A percentile compares a stretch with the other conserved stretches of the same genome.
Evolutionary conservation across 2,888 invertebrate species (phyloP).

Genomic region (Malacosoma neustria): DNA sequence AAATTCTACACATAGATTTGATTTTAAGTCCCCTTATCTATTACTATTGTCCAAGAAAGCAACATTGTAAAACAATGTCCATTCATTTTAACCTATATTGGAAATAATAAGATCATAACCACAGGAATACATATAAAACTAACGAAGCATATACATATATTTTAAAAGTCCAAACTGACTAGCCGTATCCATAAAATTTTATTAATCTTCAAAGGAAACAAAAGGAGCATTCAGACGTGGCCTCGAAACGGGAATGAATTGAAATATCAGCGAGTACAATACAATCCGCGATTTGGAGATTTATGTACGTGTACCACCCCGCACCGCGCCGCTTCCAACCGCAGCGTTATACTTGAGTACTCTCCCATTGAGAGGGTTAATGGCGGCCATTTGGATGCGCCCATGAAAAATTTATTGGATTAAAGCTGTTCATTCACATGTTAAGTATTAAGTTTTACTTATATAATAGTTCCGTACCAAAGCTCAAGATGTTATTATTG

Average conservation of each 20-base stretch:
- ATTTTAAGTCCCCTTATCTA: too few relatives aligned
- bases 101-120: too few relatives aligned
- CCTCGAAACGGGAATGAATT: slow-evolving; percentile 36
- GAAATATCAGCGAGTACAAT: slow-evolving; percentile 49
- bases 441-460: too few relatives aligned
- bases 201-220: slow-evolving; percentile 30
- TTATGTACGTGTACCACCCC: slow-evolving; percentile 15
- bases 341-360: slow-evolving; percentile 17
- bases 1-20: too few relatives aligned
- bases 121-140: too few relatives aligned
- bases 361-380: slow-evolving; percentile 25
- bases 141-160: too few relatives aligned
- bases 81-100: too few relatives aligned
- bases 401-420: slow-evolving; percentile 19
- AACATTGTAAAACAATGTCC: too few relatives aligned
- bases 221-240: slow-evolving; percentile 43
- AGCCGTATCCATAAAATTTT: slow-evolving; percentile 28
- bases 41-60: too few relatives aligned
- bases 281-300: slow-evolving; percentile 34
- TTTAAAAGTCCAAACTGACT: slow-evolving; percentile 4
- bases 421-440: not conserved
- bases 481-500: too few relatives aligned
- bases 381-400: slow-evolving; percentile 27
- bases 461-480: too few relatives aligned
- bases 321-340: not conserved